These are phyloP conservation scores for Matsumurasca onukii DNA, from an alignment of 1,140 invertebrate species.

Conservation along the genomic window DNA sequence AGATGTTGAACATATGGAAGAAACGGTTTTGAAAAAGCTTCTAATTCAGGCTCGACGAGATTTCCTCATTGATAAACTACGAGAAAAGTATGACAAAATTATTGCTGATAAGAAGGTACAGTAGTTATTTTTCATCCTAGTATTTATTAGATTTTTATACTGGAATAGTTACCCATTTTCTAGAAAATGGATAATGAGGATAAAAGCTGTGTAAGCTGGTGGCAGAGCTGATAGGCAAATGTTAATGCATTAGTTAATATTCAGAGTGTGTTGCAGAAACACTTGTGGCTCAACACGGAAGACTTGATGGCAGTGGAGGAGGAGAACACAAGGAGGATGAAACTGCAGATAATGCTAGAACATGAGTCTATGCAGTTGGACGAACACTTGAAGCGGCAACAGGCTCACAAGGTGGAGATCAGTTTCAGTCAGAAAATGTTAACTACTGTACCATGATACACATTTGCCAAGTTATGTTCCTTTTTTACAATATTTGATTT, in stretches of 20 bases:
- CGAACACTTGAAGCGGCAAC: background rate
- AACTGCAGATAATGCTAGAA: slow-evolving; percentile 10
- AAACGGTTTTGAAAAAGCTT: slow-evolving; percentile 5
- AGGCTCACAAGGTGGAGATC: background rate
- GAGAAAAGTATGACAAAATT: slow-evolving; percentile 9
- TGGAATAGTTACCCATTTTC: no score
- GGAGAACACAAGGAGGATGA: background rate
- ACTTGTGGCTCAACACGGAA: background rate
- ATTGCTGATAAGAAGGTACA: background rate
- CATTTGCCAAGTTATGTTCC: background rate
- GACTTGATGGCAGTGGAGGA: background rate
- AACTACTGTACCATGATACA: background rate
- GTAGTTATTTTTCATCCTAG: no score
- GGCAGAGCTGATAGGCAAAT: no score
- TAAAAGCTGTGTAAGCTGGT: no score
- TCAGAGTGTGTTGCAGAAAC: background rate
- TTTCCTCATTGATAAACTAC: background rate
- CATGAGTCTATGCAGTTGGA: background rate
- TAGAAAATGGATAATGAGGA: no score
- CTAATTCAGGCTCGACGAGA: background rate
- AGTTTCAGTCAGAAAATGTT: background rate
- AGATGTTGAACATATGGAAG: slow-evolving; percentile 6
- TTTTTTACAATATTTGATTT: background rate
- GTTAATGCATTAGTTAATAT: no score
- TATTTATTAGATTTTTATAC: no score